Percentiles rank a stretch among this genome's conserved stretches.
These are phyloP conservation scores for Theristicus caerulescens DNA, from an alignment of 2,113 vertebrate species.

Conservation along the genomic window DNA sequence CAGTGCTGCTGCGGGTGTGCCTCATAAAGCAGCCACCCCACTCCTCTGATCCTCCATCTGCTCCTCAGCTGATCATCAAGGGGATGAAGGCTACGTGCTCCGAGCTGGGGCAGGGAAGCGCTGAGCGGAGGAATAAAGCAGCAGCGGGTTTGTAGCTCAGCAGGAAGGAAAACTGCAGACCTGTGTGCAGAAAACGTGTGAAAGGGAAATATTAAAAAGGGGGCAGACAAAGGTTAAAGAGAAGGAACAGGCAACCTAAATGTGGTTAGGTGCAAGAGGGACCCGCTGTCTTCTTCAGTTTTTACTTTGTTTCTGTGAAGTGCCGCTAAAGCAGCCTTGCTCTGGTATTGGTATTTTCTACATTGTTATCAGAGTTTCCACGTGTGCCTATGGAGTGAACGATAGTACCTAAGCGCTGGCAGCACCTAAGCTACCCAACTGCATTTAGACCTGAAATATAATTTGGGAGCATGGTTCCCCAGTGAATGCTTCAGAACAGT, in stretches of 20 bases:
- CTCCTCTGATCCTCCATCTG: constrained; percentile 50
- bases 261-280: neutral
- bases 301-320: neutral
- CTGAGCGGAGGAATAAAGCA: neutral
- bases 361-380: neutral
- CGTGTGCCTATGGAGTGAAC: neutral
- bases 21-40: neutral
- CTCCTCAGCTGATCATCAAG: constrained; percentile 46
- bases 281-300: neutral
- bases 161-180: constrained; percentile 30
- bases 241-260: neutral
- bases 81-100: constrained; percentile 15
- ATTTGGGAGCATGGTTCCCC: neutral
- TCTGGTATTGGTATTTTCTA: neutral
- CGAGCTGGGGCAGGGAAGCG: neutral
- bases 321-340: neutral
- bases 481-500: neutral
- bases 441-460: neutral
- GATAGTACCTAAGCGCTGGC: neutral
- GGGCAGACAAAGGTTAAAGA: neutral
- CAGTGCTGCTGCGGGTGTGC: neutral
- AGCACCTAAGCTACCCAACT: neutral
- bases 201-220: neutral
- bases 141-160: neutral
- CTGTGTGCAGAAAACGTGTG: neutral